Evolutionary conservation across 2,113 vertebrate species (phyloP).

Genomic region (Sus scrofa): DNA sequence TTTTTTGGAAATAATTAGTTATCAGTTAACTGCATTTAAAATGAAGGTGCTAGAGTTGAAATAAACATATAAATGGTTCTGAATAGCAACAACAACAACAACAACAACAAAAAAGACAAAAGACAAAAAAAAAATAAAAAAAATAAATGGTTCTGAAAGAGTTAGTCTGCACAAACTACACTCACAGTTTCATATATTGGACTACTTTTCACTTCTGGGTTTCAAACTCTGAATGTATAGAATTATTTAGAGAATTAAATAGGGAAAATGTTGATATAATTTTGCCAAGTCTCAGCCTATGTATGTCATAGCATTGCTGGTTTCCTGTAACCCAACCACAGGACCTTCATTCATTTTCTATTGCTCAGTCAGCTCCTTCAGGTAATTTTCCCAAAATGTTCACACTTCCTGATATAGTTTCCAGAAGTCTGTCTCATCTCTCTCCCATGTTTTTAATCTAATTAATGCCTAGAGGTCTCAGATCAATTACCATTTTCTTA

Average conservation of each 20-base stretch:
- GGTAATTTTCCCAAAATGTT: background rate
- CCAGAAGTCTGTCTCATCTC: background rate
- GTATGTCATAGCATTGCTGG: background rate
- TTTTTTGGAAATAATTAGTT: background rate
- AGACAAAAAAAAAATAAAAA: too few species aligned
- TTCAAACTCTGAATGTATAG: background rate
- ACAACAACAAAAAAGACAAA: too few species aligned
- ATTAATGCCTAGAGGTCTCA: background rate
- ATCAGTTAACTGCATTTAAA: background rate
- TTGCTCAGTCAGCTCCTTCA: background rate
- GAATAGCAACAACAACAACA: too few species aligned
- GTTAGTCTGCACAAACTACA: background rate
- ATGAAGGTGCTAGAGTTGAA: background rate
- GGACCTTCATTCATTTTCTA: background rate
- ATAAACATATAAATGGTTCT: background rate
- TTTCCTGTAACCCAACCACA: background rate
- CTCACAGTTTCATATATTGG: background rate
- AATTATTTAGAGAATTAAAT: background rate
- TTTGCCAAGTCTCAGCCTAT: background rate
- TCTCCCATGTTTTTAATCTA: background rate
- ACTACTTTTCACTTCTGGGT: background rate
- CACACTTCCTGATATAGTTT: slow-evolving; percentile 14
- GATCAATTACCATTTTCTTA: background rate
- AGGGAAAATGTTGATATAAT: background rate
- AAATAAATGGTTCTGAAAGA: background rate